Base-by-base conservation (phyloP, 2,888 invertebrate species). In the Lamellibrachia satsuma region DNA sequence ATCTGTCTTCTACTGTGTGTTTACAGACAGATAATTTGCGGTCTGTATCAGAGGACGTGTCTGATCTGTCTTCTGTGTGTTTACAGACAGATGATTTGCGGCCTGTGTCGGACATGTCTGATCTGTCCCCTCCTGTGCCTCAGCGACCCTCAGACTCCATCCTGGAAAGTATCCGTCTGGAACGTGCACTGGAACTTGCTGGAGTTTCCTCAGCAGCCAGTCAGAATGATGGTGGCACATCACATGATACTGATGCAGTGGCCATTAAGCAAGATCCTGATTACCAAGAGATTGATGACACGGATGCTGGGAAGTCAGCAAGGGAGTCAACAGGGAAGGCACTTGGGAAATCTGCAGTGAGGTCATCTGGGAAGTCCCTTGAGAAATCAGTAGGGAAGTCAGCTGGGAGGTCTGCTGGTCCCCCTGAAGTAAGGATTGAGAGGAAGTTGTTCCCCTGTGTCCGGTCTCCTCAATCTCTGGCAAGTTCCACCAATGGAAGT, bases 401-500 rank as follows among this genome's bases (percentile, higher is more conserved):
- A 3, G 4, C 55, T 52, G 91, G 52, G 55, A 52, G 52, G 52
- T 91, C 91, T 6, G 52, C 9, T 3, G 55, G 52, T 3, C 39
- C 52, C 4, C 52, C 55, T 11, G 91, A 91, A 15, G 91, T 27
- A 39, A 91, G 52, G 52, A 51, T 22, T 39, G 90, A 75, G 22
- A 75, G 75, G 75, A 75, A 75, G 22, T n/a, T 22, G 6, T 75
- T 75, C 75, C 75, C 75, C 22, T 92, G 94, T 11, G 93, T 94
- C 11, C 93, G 95, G 91, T 94, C 95, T 92, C 94, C 95, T 92
- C 95, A 95, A 91, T 95, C 95, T 3, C 93, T 96, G 55, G 94
- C 95, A n/a, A 95, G 95, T 93, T 95, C 95, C 90, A 95, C 95
- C 92, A 95, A 95, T 93, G 95, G 95, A 55, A 95, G 95, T 93